A percentile compares a stretch with the other conserved stretches of the same genome.
phyloP scores from a whole-genome alignment of 2,797 vertebrate species.

The Spea hammondii region DNA sequence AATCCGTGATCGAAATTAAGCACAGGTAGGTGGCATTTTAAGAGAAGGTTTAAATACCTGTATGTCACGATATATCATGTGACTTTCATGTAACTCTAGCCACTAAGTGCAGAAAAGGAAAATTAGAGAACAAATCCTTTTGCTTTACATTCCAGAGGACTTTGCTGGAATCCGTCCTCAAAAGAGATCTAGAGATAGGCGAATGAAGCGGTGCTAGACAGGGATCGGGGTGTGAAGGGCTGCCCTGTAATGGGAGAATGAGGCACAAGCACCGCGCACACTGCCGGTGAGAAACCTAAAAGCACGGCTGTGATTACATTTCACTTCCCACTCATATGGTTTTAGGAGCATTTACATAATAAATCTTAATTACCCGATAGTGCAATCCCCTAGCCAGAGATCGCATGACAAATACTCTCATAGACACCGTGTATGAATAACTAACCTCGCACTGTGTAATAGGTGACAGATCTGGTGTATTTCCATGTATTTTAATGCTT shows the following conservation, averaged over 20 bases:
- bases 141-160: too few species aligned
- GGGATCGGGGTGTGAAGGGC: background rate
- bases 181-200: too few species aligned
- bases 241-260: background rate
- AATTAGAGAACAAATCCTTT: too few species aligned
- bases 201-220: too few species aligned
- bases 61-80: too few species aligned
- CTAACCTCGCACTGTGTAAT: slow-evolving; percentile 3
- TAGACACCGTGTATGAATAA: background rate
- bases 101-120: too few species aligned
- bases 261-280: background rate
- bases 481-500: background rate
- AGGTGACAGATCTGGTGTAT: background rate
- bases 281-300: slow-evolving; percentile 57
- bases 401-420: slow-evolving; percentile 44
- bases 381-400: slow-evolving; percentile 56
- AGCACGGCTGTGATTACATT: slow-evolving; percentile 64
- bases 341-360: slow-evolving; percentile 64
- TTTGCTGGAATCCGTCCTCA: too few species aligned
- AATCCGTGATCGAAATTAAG: too few species aligned
- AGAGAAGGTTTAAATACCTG: too few species aligned
- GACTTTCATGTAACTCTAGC: too few species aligned
- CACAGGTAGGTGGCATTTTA: too few species aligned
- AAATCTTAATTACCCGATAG: slow-evolving; percentile 61
- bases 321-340: slow-evolving; percentile 62